phyloP scores from a whole-genome alignment of 2,113 vertebrate genomes.

The Nothoprocta perdicaria region DNA sequence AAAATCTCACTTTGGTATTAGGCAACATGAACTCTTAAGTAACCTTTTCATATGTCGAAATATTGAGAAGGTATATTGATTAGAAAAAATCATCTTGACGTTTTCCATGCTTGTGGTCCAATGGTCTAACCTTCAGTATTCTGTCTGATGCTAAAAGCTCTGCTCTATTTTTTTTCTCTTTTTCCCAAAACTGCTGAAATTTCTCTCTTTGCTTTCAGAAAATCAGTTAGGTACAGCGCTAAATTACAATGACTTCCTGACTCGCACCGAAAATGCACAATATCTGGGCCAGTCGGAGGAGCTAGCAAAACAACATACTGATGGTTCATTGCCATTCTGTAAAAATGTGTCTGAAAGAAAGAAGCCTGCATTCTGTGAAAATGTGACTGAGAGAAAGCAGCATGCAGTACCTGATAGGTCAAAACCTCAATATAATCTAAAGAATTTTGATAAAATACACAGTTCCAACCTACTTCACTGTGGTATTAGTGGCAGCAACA shows the following conservation, averaged over 20 bases:
- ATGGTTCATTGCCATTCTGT: neutral
- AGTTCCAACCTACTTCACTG: neutral
- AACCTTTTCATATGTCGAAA: neutral
- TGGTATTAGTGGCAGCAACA: neutral
- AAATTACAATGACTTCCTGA: neutral
- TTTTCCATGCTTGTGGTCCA: neutral
- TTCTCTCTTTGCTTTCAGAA: conserved; percentile 71
- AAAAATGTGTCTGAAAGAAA: conserved; percentile 62
- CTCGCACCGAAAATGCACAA: neutral
- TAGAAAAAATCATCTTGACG: neutral
- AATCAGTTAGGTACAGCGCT: conserved; percentile 3
- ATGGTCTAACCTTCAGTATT: neutral
- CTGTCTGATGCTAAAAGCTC: neutral
- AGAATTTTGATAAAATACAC: conserved; percentile 30
- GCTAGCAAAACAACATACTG: neutral
- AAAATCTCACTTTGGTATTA: neutral
- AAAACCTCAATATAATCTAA: neutral
- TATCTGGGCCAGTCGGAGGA: neutral
- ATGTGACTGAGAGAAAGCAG: conserved; percentile 69
- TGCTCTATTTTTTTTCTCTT: neutral
- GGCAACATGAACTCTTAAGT: neutral
- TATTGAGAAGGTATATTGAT: neutral
- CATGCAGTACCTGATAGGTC: neutral
- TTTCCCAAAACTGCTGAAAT: neutral
- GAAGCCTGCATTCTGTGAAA: conserved; percentile 12